phyloP scores from a whole-genome alignment of 1,140 invertebrate genomes.

The Cydia fagiglandana region DNA sequence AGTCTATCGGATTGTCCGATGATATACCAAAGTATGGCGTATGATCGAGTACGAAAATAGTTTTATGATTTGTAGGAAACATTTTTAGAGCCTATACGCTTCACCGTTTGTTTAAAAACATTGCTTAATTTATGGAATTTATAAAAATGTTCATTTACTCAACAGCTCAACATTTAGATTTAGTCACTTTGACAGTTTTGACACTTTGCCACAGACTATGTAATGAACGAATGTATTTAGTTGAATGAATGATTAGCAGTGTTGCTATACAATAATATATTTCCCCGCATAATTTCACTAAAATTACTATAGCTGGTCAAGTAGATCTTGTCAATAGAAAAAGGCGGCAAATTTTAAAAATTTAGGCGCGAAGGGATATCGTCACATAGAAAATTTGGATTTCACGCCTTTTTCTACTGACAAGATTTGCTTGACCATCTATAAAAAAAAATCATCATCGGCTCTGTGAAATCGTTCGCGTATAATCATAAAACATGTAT shows the following conservation, averaged over 20 bases:
- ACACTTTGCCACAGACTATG: neutral
- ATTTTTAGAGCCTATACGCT: slow-evolving; percentile 45
- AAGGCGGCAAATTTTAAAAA: too few relatives aligned
- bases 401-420: too few relatives aligned
- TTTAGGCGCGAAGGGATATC: too few relatives aligned
- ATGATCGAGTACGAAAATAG: slow-evolving; percentile 96
- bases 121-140: neutral
- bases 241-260: too few relatives aligned
- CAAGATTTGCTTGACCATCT: too few relatives aligned
- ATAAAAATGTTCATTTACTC: neutral
- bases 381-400: too few relatives aligned
- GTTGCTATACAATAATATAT: neutral
- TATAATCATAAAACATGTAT: too few relatives aligned
- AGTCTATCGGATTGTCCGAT: slow-evolving; percentile 91
- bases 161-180: neutral
- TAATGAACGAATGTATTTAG: slow-evolving; percentile 4
- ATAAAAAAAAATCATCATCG: too few relatives aligned
- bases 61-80: slow-evolving; percentile 90
- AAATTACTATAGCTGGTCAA: too few relatives aligned
- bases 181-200: neutral
- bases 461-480: too few relatives aligned
- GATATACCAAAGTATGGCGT: slow-evolving; percentile 93
- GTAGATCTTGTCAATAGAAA: too few relatives aligned
- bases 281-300: too few relatives aligned
- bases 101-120: neutral